Evolutionary conservation across 2,888 invertebrate species (phyloP).

Genomic region (Xestoiulus laeticollis): DNA sequence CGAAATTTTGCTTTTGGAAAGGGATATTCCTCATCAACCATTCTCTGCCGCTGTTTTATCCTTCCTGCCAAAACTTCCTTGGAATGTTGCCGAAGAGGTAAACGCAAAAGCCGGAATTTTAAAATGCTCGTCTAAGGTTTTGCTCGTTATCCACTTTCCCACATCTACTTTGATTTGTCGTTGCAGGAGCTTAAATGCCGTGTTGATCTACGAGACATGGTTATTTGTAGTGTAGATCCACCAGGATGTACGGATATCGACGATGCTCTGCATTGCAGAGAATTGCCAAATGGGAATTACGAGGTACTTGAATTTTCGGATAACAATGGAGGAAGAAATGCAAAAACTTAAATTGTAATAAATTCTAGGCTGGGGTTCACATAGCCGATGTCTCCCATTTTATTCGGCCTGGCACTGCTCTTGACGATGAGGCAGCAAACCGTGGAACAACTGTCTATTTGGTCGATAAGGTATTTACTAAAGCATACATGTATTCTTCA

Average conservation of each 20-base stretch:
- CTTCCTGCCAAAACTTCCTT: slow-evolving; percentile 88
- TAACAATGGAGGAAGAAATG: not conserved
- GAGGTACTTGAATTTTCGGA: slow-evolving; percentile 67
- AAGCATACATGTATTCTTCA: not conserved
- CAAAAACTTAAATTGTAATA: not conserved
- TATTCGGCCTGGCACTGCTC: slow-evolving; percentile 88
- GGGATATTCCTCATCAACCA: slow-evolving; percentile 94
- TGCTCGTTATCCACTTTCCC: not conserved
- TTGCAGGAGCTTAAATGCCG: slow-evolving; percentile 79
- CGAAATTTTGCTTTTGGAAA: slow-evolving; percentile 91
- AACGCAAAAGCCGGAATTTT: not conserved
- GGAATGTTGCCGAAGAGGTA: slow-evolving; percentile 86
- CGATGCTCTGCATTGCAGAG: slow-evolving; percentile 92
- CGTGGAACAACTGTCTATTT: slow-evolving; percentile 97
- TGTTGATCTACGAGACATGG: slow-evolving; percentile 82
- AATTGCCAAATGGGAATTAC: slow-evolving; percentile 75
- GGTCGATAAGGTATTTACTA: slow-evolving; percentile 75
- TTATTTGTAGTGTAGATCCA: slow-evolving; percentile 96
- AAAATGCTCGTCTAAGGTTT: not conserved
- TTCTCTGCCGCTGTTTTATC: slow-evolving; percentile 94
- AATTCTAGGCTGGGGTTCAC: slow-evolving; percentile 85
- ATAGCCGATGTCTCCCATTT: slow-evolving; percentile 99
- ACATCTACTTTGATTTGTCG: not conserved
- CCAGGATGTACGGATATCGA: slow-evolving; percentile 99
- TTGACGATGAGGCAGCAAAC: slow-evolving; percentile 92